Evolutionary conservation across 1,140 invertebrate genomes (phyloP).

Genomic region (Vanessa atalanta): DNA sequence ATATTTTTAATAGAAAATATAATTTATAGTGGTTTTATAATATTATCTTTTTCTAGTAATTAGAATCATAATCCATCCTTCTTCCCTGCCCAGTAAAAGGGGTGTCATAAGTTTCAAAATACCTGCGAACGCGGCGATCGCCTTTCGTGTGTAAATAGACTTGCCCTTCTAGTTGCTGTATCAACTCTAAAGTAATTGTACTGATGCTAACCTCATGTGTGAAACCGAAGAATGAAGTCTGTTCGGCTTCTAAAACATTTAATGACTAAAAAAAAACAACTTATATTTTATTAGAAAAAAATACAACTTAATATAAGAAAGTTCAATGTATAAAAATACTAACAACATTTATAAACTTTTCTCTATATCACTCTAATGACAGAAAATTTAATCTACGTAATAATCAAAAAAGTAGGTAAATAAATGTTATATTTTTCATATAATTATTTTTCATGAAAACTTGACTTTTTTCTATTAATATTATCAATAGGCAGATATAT

Average conservation of each 20-base stretch:
- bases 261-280: constrained; percentile 36
- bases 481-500: too few species aligned
- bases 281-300: background rate
- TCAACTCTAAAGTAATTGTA: constrained; percentile 46
- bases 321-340: background rate
- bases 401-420: too few species aligned
- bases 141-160: constrained; percentile 47
- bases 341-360: too few species aligned
- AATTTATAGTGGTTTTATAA: too few species aligned
- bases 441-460: too few species aligned
- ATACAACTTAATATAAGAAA: background rate
- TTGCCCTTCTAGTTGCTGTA: constrained; percentile 44
- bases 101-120: constrained; percentile 60
- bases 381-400: too few species aligned
- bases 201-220: constrained; percentile 50
- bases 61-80: constrained; percentile 19
- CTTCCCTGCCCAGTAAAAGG: constrained; percentile 51
- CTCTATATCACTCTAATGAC: too few species aligned
- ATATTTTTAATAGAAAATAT: too few species aligned
- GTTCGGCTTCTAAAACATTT: constrained; percentile 51
- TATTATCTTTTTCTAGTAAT: background rate
- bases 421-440: too few species aligned
- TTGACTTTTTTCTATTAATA: too few species aligned
- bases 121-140: constrained; percentile 58
- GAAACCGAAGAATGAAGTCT: constrained; percentile 55